A percentile compares a stretch with the other conserved stretches of the same genome.
These are phyloP conservation scores for Sinotaia quadrata DNA, from an alignment of 2,888 invertebrate genomes.

Conservation along the genomic window DNA sequence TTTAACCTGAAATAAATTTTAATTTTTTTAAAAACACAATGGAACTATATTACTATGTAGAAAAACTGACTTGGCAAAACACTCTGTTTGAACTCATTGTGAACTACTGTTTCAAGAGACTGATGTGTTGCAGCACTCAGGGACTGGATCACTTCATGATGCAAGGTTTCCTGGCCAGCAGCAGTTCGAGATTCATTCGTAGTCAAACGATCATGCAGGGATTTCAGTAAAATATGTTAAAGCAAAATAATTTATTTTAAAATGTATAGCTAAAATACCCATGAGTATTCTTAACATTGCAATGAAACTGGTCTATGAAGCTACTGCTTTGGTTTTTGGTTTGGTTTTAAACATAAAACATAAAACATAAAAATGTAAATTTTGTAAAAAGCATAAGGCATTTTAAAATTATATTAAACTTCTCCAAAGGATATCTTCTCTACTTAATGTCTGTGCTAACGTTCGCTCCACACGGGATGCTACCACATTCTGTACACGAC, in stretches of 20 bases:
- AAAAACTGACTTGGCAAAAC: constrained; percentile 71
- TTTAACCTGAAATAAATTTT: no score
- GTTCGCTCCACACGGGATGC: constrained; percentile 61
- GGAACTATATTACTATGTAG: no score
- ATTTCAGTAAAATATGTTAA: constrained; percentile 54
- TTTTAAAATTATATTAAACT: no score
- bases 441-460: constrained; percentile 60
- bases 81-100: constrained; percentile 76
- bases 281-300: no score
- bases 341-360: not conserved
- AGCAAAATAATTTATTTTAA: no score
- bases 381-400: no score
- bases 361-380: not conserved
- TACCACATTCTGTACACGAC: constrained; percentile 63
- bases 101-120: constrained; percentile 76
- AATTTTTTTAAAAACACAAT: no score
- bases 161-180: constrained; percentile 69
- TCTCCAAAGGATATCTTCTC: constrained; percentile 69
- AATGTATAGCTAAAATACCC: no score
- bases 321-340: no score
- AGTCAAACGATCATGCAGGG: constrained; percentile 58
- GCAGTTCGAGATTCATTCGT: constrained; percentile 56
- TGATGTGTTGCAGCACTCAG: constrained; percentile 75
- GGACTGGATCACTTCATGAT: constrained; percentile 76
- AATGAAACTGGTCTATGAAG: no score